These are phyloP conservation scores for Antrozous pallidus DNA, from an alignment of 2,797 vertebrate genomes.

Conservation along the genomic window DNA sequence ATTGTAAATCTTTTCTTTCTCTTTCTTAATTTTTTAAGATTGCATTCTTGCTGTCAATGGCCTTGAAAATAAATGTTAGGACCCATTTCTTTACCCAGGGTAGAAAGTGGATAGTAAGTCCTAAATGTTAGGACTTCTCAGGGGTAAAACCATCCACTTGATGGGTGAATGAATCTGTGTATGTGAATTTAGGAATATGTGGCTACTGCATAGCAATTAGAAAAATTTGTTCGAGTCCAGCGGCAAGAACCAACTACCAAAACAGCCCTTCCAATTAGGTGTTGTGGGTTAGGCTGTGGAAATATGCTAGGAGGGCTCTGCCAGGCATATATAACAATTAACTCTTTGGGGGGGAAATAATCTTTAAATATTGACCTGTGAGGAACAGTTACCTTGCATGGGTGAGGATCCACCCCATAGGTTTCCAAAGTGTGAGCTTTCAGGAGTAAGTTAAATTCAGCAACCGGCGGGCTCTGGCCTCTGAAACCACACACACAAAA, in stretches of 20 bases:
- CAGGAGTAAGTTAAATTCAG: conserved; percentile 95
- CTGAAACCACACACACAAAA: conserved; percentile 82
- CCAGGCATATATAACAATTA: not conserved
- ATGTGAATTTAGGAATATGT: not conserved
- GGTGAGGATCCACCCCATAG: conserved; percentile 97
- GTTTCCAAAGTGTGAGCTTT: conserved; percentile 95
- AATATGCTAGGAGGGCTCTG: not conserved
- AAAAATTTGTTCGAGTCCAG: not conserved
- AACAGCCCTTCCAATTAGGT: not conserved
- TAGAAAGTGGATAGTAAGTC: too few relatives aligned
- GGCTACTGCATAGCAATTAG: not conserved
- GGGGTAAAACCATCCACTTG: not conserved
- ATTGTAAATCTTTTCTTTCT: not conserved
- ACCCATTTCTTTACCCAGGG: not conserved
- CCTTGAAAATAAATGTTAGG: not conserved
- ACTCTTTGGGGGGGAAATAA: not conserved
- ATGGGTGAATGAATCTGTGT: not conserved
- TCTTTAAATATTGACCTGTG: not conserved
- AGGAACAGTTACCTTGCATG: conserved; percentile 92
- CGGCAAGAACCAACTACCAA: not conserved
- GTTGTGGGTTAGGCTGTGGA: not conserved
- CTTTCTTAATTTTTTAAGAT: not conserved
- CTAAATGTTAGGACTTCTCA: not conserved
- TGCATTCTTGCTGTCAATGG: not conserved
- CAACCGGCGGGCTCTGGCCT: conserved; percentile 89